Evolutionary conservation across 2,888 invertebrate species (phyloP).

Genomic region (Liposcelis brunnea): DNA sequence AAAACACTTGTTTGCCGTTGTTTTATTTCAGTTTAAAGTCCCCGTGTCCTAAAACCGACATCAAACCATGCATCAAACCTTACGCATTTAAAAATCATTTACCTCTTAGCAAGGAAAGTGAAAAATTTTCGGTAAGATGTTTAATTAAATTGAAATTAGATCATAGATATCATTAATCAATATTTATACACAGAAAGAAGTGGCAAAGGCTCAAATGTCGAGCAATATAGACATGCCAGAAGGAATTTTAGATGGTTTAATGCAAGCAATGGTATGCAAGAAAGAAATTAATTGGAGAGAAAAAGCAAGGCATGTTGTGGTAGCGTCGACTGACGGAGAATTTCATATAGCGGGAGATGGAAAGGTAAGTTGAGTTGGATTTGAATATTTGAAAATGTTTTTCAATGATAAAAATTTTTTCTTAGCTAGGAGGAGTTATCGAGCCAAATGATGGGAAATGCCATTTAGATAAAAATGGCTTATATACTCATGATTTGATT

Average conservation of each 20-base stretch:
- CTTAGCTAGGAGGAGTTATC: constrained; percentile 38
- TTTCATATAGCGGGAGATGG: constrained; percentile 73
- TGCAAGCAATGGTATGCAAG: constrained; percentile 62
- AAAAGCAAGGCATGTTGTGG: constrained; percentile 53
- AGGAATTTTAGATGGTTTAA: constrained; percentile 74
- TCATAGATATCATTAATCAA: too few relatives aligned
- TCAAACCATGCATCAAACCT: constrained; percentile 33
- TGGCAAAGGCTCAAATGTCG: constrained; percentile 29
- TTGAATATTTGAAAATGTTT: background rate
- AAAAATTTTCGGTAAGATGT: constrained; percentile 29
- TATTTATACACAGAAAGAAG: too few relatives aligned
- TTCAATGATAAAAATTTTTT: background rate
- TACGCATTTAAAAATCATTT: constrained; percentile 66
- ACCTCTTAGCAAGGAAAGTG: constrained; percentile 40
- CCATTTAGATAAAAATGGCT: constrained; percentile 35
- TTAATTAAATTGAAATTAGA: background rate
- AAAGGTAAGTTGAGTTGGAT: constrained; percentile 30
- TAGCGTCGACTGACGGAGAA: constrained; percentile 58
- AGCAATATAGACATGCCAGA: constrained; percentile 53
- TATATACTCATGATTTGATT: constrained; percentile 36
- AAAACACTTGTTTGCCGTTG: too few relatives aligned
- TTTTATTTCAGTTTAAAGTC: too few relatives aligned
- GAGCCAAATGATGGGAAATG: constrained; percentile 56
- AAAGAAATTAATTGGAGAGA: constrained; percentile 60
- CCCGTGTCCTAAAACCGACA: too few relatives aligned